phyloP scores from a whole-genome alignment of 1,140 invertebrate species.

The Calycopis cecrops region DNA sequence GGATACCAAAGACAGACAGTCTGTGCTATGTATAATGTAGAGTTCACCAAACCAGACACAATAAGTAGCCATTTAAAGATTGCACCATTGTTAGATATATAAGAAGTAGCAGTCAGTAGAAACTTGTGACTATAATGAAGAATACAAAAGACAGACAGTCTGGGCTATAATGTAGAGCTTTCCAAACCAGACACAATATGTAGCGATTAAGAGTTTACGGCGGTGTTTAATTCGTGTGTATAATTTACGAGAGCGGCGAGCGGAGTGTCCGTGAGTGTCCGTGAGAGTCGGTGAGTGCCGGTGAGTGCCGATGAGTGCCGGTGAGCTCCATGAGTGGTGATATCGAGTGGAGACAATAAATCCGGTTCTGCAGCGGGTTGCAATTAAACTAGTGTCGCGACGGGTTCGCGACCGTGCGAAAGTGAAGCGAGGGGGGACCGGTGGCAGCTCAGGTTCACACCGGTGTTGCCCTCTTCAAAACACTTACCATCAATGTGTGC shows the following conservation, averaged over 20 bases:
- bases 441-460: constrained; percentile 17
- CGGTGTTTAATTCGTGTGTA: not conserved
- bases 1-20: too few relatives aligned
- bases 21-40: not conserved
- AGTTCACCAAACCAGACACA: too few relatives aligned
- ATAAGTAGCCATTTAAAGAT: too few relatives aligned
- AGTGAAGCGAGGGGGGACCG: constrained; percentile 48
- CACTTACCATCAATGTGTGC: too few relatives aligned
- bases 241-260: not conserved
- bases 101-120: too few relatives aligned
- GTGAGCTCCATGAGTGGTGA: constrained; percentile 49
- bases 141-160: too few relatives aligned
- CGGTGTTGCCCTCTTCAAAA: constrained; percentile 21
- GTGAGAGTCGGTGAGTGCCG: not conserved
- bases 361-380: constrained; percentile 66
- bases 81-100: too few relatives aligned
- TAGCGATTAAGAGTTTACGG: not conserved
- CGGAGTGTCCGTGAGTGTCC: not conserved
- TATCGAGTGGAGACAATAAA: constrained; percentile 66
- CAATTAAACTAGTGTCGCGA: constrained; percentile 71
- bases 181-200: constrained; percentile 1
- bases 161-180: not conserved
- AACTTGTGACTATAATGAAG: too few relatives aligned
- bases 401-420: constrained; percentile 68
- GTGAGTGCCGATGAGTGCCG: constrained; percentile 7